Evolutionary conservation across 92 coral and sea anemone species (phyloP).

Genomic region (Epizoanthus stellaris): DNA sequence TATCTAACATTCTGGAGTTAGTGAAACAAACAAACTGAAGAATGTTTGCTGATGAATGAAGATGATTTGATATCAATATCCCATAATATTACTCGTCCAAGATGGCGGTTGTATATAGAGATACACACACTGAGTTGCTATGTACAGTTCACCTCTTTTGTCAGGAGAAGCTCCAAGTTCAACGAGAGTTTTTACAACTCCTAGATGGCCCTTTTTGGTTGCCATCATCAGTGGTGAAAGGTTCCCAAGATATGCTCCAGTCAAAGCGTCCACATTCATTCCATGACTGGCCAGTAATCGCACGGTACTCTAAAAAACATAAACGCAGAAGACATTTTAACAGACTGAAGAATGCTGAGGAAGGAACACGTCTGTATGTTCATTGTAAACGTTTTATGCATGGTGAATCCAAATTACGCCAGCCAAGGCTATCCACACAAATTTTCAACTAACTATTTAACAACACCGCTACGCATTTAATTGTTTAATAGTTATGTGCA

Average conservation of each 20-base stretch:
- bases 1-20: no score
- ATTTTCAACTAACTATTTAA: no score
- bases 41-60: not conserved
- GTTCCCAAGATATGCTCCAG: constrained; percentile 76
- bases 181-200: constrained; percentile 75
- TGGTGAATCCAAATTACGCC: no score
- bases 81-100: no score
- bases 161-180: constrained; percentile 80
- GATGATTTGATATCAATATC: not conserved
- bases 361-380: no score
- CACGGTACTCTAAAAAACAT: constrained; percentile 54
- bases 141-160: constrained; percentile 62
- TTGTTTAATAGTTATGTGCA: no score
- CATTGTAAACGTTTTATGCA: no score
- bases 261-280: constrained; percentile 73
- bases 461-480: no score
- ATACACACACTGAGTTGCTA: not conserved
- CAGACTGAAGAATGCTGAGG: no score
- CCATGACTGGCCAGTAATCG: constrained; percentile 71
- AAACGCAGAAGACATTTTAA: no score
- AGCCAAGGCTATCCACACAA: no score
- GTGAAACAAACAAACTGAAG: not conserved
- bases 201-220: constrained; percentile 75
- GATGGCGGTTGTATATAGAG: no score
- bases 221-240: constrained; percentile 80